Conservation (phyloP, 2,888 invertebrate genomes). For the Acrocera orbiculus region DNA sequence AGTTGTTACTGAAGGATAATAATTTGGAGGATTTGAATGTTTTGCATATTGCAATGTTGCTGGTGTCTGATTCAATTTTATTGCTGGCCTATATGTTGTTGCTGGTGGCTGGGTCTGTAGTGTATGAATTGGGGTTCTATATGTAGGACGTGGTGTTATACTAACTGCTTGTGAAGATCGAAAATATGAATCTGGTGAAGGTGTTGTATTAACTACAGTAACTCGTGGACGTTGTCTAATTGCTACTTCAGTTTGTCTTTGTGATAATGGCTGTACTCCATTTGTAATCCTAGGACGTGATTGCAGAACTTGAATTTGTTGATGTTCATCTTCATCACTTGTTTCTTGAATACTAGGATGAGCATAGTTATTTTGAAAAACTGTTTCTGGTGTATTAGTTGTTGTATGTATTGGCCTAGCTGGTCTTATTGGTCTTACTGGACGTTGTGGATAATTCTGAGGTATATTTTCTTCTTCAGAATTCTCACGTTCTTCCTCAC, state of each 20-base stretch:
- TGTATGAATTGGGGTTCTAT: slow-evolving; percentile 30
- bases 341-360: slow-evolving; percentile 32
- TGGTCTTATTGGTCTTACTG: slow-evolving; percentile 30
- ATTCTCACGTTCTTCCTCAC: slow-evolving; percentile 31
- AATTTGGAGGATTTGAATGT: slow-evolving; percentile 20
- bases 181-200: slow-evolving; percentile 27
- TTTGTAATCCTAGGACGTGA: slow-evolving; percentile 25
- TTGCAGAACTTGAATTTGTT: slow-evolving; percentile 34
- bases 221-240: slow-evolving; percentile 25
- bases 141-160: slow-evolving; percentile 42
- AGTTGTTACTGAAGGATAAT: slow-evolving; percentile 7
- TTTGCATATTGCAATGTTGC: slow-evolving; percentile 12
- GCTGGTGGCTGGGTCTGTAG: slow-evolving; percentile 39
- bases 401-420: slow-evolving; percentile 32
- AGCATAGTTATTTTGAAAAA: slow-evolving; percentile 52
- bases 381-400: slow-evolving; percentile 41
- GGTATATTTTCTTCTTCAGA: slow-evolving; percentile 41
- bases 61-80: slow-evolving; percentile 42
- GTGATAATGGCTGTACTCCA: slow-evolving; percentile 16
- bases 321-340: slow-evolving; percentile 38
- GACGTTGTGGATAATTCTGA: slow-evolving; percentile 42
- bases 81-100: slow-evolving; percentile 47
- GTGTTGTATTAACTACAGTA: slow-evolving; percentile 34
- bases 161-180: slow-evolving; percentile 36
- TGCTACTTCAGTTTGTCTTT: slow-evolving; percentile 9